These are phyloP conservation scores for Anoplius nigerrimus DNA, from an alignment of 2,888 invertebrate species.

Conservation along the genomic window DNA sequence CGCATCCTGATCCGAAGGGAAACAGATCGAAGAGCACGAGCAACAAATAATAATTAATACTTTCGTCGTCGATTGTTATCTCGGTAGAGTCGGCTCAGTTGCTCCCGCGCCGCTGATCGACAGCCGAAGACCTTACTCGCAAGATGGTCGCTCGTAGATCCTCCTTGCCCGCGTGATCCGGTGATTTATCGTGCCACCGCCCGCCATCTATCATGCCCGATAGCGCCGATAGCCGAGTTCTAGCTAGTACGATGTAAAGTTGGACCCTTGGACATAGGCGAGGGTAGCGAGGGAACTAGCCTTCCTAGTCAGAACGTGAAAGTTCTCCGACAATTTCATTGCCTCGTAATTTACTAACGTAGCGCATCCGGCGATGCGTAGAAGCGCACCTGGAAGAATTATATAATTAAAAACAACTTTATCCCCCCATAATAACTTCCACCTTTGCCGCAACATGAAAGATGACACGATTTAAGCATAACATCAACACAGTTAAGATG, in stretches of 20 bases:
- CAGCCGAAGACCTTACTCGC: slow-evolving; percentile 38
- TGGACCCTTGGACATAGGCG: slow-evolving; percentile 36
- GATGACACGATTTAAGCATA: no score
- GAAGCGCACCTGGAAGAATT: no score
- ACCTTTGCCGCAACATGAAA: no score
- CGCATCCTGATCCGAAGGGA: slow-evolving; percentile 18
- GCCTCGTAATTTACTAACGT: no score
- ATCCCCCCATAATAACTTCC: no score
- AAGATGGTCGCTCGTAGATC: slow-evolving; percentile 43
- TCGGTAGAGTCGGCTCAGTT: slow-evolving; percentile 17
- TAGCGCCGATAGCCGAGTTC: slow-evolving; percentile 48
- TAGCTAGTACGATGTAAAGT: slow-evolving; percentile 35
- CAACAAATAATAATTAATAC: slow-evolving; percentile 58
- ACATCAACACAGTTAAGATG: no score
- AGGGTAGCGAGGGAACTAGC: not conserved
- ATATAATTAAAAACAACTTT: no score
- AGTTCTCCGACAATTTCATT: no score
- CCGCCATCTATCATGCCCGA: slow-evolving; percentile 61
- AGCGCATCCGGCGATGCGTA: no score
- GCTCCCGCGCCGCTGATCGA: slow-evolving; percentile 46
- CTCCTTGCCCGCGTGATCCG: slow-evolving; percentile 47
- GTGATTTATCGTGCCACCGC: slow-evolving; percentile 62
- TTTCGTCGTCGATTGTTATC: slow-evolving; percentile 56
- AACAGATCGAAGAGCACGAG: slow-evolving; percentile 52
- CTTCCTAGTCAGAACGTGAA: no score